Percentiles rank a stretch among this genome's conserved stretches.
Conservation (phyloP, 2,888 invertebrate genomes). For the Cetonia aurata region DNA sequence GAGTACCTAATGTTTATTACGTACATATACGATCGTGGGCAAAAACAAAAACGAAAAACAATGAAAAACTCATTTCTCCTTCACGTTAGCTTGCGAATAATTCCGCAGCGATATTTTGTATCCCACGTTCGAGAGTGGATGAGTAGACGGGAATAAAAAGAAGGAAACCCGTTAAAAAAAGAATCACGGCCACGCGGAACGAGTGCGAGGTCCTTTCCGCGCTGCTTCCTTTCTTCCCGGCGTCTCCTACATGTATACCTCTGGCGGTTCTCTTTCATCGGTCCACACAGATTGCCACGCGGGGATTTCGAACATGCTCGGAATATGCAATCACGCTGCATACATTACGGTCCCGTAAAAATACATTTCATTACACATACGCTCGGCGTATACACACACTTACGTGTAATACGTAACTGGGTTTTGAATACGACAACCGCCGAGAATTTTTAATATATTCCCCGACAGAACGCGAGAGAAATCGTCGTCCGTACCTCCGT, state of each 20-base stretch:
- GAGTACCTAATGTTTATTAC: too few species aligned
- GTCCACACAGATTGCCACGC: constrained; percentile 51
- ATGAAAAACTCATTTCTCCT: background rate
- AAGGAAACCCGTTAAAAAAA: constrained; percentile 22
- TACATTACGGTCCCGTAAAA: constrained; percentile 51
- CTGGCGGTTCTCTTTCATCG: constrained; percentile 29
- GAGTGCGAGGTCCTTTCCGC: background rate
- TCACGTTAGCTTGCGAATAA: background rate
- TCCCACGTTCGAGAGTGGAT: background rate
- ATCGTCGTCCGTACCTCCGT: background rate
- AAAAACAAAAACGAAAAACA: too few species aligned
- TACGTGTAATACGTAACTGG: constrained; percentile 36
- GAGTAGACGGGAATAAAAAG: constrained; percentile 1
- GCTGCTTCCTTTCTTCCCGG: background rate
- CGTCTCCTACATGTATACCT: background rate
- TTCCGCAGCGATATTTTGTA: background rate
- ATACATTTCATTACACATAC: constrained; percentile 49
- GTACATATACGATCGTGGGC: too few species aligned
- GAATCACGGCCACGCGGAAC: constrained; percentile 13
- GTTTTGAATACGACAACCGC: constrained; percentile 34
- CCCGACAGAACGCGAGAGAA: constrained; percentile 9
- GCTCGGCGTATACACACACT: constrained; percentile 33
- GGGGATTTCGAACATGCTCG: constrained; percentile 52
- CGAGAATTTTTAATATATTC: constrained; percentile 37
- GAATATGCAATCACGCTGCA: constrained; percentile 50